phyloP scores from a whole-genome alignment of 1,140 invertebrate species.

The Drosophila grimshawi region DNA sequence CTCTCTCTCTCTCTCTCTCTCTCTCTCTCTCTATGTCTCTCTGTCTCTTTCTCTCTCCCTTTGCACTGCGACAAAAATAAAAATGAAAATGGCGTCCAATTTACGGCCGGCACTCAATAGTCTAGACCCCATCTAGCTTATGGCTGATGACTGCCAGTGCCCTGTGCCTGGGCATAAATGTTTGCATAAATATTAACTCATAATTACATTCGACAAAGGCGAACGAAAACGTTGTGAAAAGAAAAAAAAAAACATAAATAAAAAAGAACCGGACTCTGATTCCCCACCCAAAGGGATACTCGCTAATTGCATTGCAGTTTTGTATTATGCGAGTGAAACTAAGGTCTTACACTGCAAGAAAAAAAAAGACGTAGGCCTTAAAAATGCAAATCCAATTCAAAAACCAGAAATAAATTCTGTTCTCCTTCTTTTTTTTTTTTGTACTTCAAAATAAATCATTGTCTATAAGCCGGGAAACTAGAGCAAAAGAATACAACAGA shows the following conservation, averaged over 20 bases:
- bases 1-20: not conserved
- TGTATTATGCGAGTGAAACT: not conserved
- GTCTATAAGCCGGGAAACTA: too few species aligned
- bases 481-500: too few species aligned
- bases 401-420: too few species aligned
- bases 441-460: too few species aligned
- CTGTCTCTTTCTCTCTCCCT: not conserved
- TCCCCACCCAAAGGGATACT: conserved; percentile 7
- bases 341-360: conserved; percentile 3
- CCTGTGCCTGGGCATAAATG: conserved; percentile 42
- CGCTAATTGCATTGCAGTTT: conserved; percentile 57
- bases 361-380: not conserved
- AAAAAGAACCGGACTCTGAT: not conserved
- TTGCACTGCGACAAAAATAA: conserved; percentile 2
- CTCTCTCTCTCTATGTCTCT: not conserved
- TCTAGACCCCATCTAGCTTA: not conserved
- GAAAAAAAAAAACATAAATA: too few species aligned
- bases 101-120: conserved; percentile 33
- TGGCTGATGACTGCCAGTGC: not conserved
- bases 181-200: conserved; percentile 79
- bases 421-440: too few species aligned
- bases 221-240: conserved; percentile 60
- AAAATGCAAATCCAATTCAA: not conserved
- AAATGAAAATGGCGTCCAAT: conserved; percentile 61
- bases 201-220: conserved; percentile 77